Evolutionary conservation across 2,888 invertebrate genomes (phyloP).

Genomic region (Dendrolimus pini): DNA sequence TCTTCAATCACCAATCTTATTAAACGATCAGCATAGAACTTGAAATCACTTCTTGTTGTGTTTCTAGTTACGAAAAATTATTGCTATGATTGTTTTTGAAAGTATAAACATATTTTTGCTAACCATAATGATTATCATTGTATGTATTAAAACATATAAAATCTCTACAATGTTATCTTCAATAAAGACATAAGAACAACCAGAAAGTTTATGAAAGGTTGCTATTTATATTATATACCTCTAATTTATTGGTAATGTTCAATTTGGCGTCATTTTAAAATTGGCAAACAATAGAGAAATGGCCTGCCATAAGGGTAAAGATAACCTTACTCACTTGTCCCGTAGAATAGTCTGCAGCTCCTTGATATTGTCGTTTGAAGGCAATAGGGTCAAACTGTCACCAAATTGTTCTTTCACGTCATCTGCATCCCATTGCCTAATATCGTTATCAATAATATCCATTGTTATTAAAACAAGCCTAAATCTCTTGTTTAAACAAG

Average conservation of each 20-base stretch:
- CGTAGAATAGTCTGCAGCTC: constrained; percentile 91
- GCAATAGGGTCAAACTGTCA: constrained; percentile 82
- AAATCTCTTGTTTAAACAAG: too few species aligned
- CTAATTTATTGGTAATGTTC: too few species aligned
- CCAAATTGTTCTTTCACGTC: constrained; percentile 78
- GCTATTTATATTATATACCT: too few species aligned
- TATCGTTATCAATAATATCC: constrained; percentile 60
- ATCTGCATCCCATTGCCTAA: constrained; percentile 57
- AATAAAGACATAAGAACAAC: too few species aligned
- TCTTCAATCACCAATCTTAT: constrained; percentile 98
- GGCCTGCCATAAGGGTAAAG: background rate
- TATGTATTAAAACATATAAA: too few species aligned
- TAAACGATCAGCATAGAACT: constrained; percentile 98
- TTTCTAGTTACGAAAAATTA: constrained; percentile 77
- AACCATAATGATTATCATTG: too few species aligned
- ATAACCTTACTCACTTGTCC: constrained; percentile 83
- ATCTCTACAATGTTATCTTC: too few species aligned
- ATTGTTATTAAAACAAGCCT: constrained; percentile 24
- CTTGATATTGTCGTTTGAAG: constrained; percentile 86
- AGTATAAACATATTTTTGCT: too few species aligned
- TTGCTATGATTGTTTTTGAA: too few species aligned
- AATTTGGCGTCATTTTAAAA: too few species aligned
- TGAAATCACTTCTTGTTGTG: constrained; percentile 95
- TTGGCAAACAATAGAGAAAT: too few species aligned
- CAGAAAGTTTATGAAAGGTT: too few species aligned